Conservation (phyloP, 2,797 vertebrate genomes). For the Meda fulgida region DNA sequence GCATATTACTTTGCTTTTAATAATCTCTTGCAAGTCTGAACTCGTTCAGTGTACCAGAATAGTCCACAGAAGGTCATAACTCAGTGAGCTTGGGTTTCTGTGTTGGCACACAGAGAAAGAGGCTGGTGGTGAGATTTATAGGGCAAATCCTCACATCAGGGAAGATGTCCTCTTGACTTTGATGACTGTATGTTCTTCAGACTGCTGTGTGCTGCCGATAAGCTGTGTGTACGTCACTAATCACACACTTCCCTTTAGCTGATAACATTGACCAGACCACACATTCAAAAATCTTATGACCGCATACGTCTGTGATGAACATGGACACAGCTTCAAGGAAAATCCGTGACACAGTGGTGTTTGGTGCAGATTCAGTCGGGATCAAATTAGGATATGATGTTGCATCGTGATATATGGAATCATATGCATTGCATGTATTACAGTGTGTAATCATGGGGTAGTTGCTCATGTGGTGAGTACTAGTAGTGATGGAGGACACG, state of each 20-base stretch:
- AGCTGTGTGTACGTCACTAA: conserved; percentile 16
- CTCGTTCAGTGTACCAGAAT: conserved; percentile 28
- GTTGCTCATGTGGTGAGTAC: not conserved
- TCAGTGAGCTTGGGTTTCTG: not conserved
- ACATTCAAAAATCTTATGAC: conserved; percentile 12
- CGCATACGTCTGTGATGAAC: not conserved
- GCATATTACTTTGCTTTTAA: not conserved
- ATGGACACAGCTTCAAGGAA: not conserved
- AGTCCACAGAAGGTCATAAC: conserved; percentile 19
- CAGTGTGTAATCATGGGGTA: not conserved
- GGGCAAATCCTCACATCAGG: conserved; percentile 34
- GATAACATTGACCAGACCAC: conserved; percentile 3
- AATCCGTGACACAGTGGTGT: not conserved
- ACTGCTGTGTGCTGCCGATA: conserved; percentile 32
- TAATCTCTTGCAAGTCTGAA: conserved; percentile 11
- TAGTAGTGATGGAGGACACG: not conserved
- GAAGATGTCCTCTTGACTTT: conserved; percentile 37
- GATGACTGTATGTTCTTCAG: conserved; percentile 9
- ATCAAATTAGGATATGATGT: not conserved
- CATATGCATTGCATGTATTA: not conserved
- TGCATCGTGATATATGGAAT: not conserved
- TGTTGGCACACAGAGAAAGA: conserved; percentile 9
- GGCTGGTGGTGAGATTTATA: conserved; percentile 6
- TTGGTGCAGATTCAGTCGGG: not conserved
- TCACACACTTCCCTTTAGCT: conserved; percentile 25